Percentiles rank a stretch among this genome's conserved stretches.
phyloP scores from a whole-genome alignment of 2,797 vertebrate genomes.

The Steatocranus sp. region DNA sequence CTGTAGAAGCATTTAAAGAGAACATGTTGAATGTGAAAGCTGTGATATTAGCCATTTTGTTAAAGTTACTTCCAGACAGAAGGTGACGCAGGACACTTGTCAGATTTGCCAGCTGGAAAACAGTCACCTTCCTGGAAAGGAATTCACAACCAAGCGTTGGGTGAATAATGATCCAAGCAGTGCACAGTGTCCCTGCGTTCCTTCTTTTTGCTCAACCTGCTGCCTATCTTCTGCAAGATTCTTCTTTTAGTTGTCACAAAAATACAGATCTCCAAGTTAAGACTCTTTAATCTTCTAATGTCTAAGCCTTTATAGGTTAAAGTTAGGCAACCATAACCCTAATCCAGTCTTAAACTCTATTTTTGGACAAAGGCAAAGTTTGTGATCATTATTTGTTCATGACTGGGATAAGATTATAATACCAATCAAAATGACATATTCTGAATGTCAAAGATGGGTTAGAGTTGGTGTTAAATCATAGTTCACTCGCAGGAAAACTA shows the following conservation, averaged over 20 bases:
- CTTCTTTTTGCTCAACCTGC: neutral
- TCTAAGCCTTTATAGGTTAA: neutral
- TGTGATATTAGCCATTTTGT: conserved; percentile 13
- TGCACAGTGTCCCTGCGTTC: neutral
- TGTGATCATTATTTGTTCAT: neutral
- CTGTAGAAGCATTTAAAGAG: conserved; percentile 47
- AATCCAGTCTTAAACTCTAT: fast-evolving
- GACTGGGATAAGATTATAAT: neutral
- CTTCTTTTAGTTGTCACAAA: neutral
- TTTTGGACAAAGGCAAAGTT: neutral
- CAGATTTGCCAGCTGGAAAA: conserved; percentile 40
- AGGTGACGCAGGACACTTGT: conserved; percentile 50
- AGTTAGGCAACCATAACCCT: neutral
- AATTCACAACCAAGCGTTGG: conserved; percentile 31
- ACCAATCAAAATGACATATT: neutral
- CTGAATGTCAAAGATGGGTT: neutral
- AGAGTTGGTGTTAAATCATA: neutral
- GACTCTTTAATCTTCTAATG: neutral
- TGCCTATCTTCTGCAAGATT: neutral
- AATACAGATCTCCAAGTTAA: neutral
- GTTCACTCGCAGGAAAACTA: neutral
- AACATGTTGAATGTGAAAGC: conserved; percentile 44
- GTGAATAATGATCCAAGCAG: conserved; percentile 9
- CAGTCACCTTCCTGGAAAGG: neutral
- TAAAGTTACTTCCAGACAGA: conserved; percentile 3